Conservation (phyloP, 2,888 invertebrate genomes). For the Camponotus fellah region DNA sequence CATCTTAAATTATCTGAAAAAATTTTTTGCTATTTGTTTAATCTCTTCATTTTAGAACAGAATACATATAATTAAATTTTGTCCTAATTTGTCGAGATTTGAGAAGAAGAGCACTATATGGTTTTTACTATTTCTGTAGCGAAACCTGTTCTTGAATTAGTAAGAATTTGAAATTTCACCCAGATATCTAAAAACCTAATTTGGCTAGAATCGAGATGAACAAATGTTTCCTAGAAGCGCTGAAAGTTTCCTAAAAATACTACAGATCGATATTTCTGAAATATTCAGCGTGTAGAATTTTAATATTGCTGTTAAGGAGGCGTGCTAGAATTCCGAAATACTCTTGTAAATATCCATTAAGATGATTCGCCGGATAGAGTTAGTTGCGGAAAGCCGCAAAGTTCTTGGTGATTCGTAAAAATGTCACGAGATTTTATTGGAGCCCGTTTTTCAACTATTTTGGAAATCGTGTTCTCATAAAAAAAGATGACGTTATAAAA, state of each 20-base stretch:
- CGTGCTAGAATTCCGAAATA: conserved; percentile 20
- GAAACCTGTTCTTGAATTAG: neutral
- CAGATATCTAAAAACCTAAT: neutral
- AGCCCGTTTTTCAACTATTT: neutral
- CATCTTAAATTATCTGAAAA: neutral
- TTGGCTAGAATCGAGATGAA: conserved; percentile 6
- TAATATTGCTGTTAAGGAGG: conserved; percentile 58
- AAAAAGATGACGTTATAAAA: conserved; percentile 19
- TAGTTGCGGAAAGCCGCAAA: neutral
- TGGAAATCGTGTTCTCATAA: neutral
- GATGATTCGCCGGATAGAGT: conserved; percentile 19
- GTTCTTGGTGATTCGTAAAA: neutral
- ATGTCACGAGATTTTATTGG: conserved; percentile 26
- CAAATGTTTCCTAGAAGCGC: neutral
- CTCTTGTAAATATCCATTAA: conserved; percentile 26
- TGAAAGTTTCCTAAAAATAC: conserved; percentile 2
- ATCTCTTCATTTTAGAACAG: neutral
- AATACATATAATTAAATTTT: neutral
- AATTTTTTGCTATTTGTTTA: neutral
- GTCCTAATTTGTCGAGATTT: neutral
- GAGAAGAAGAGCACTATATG: neutral
- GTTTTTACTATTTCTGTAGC: neutral
- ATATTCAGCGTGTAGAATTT: conserved; percentile 66
- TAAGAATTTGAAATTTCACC: neutral
- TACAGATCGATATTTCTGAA: neutral